Percentiles rank a stretch among this genome's conserved stretches.
Conservation (phyloP, 1,140 invertebrate species). For the Drosophila pseudoobscura region DNA sequence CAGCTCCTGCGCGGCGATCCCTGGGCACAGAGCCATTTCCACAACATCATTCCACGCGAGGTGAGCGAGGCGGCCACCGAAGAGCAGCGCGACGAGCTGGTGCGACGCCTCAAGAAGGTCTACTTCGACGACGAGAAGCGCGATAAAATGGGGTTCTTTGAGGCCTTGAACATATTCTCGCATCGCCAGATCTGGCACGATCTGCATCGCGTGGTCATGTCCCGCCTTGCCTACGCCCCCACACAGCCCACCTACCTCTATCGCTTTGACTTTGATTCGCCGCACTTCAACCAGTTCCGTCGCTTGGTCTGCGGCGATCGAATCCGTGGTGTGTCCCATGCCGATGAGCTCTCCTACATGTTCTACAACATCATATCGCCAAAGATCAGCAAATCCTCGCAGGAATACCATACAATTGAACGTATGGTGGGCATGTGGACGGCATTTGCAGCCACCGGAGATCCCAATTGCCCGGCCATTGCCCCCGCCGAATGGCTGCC, state of each 20-base stretch:
- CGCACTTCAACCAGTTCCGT: slow-evolving; percentile 68
- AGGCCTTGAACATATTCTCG: slow-evolving; percentile 64
- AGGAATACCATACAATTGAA: slow-evolving; percentile 76
- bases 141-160: slow-evolving; percentile 50
- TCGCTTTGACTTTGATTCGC: slow-evolving; percentile 81
- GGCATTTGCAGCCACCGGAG: slow-evolving; percentile 78
- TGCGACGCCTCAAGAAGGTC: slow-evolving; percentile 39
- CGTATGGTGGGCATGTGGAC: slow-evolving; percentile 82
- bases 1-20: slow-evolving; percentile 40
- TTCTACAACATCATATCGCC: slow-evolving; percentile 83
- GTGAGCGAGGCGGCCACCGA: slow-evolving; percentile 41
- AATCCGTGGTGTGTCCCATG: slow-evolving; percentile 84
- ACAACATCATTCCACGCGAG: slow-evolving; percentile 59
- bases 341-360: slow-evolving; percentile 87
- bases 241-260: slow-evolving; percentile 80
- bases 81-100: slow-evolving; percentile 49
- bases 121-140: slow-evolving; percentile 64
- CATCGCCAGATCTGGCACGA: slow-evolving; percentile 82
- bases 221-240: slow-evolving; percentile 64
- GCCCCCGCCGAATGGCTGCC: slow-evolving; percentile 46
- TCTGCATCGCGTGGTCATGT: slow-evolving; percentile 71
- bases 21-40: slow-evolving; percentile 49
- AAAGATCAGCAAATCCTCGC: slow-evolving; percentile 44
- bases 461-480: slow-evolving; percentile 64
- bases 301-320: slow-evolving; percentile 68